These are phyloP conservation scores for Ecdyonurus torrentis DNA, from an alignment of 2,888 invertebrate genomes.

Conservation along the genomic window DNA sequence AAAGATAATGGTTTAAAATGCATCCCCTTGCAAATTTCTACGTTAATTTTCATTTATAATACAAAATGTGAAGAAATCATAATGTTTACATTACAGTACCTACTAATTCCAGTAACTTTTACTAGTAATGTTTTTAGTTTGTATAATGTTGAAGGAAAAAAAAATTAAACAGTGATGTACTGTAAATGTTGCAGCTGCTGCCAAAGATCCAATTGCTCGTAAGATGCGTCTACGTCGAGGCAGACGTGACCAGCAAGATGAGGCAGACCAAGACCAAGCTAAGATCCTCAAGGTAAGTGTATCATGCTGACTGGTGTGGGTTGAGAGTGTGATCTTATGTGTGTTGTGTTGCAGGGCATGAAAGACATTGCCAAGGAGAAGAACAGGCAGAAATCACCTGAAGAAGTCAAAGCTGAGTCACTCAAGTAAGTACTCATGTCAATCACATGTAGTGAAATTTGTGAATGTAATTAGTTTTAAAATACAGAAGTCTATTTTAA, in stretches of 20 bases:
- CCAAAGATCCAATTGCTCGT: constrained; percentile 85
- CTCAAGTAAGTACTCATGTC: constrained; percentile 59
- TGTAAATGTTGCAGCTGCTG: constrained; percentile 31
- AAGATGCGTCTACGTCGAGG: constrained; percentile 72
- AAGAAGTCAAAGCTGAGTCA: constrained; percentile 47
- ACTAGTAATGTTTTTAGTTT: no score
- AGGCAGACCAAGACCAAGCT: constrained; percentile 70
- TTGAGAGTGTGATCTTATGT: no score
- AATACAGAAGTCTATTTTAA: neutral
- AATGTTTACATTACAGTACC: no score
- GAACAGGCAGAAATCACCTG: constrained; percentile 50
- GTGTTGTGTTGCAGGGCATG: constrained; percentile 45
- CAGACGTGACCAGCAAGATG: constrained; percentile 53
- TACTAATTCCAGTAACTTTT: no score
- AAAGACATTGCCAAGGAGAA: constrained; percentile 71
- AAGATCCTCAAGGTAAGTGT: constrained; percentile 53
- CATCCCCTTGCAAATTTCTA: no score
- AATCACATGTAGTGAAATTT: no score
- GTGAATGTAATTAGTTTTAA: no score
- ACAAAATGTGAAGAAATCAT: no score
- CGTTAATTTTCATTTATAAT: no score
- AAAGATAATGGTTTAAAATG: no score
- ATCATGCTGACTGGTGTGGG: neutral
- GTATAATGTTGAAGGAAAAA: no score
- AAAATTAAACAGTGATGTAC: no score